Evolutionary conservation across 1,140 invertebrate species (phyloP).

Genomic region (Melanaphis sacchari): DNA sequence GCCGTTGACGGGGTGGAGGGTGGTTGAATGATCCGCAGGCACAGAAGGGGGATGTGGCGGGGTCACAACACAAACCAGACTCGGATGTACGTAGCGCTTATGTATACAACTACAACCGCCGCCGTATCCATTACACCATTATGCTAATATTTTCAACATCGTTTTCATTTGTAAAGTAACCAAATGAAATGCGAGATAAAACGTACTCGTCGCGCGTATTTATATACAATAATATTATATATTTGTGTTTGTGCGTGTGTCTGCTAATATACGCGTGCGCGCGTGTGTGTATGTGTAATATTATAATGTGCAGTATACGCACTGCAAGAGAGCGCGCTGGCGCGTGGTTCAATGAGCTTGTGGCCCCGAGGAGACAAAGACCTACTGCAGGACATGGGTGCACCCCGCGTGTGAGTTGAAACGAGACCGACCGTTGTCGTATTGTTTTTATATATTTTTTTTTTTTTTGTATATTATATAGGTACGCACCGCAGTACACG

Average conservation of each 20-base stretch:
- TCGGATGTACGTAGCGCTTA: not conserved
- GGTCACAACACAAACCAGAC: slow-evolving; percentile 28
- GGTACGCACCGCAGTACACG: not conserved
- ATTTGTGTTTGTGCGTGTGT: not conserved
- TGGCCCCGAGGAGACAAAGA: slow-evolving; percentile 47
- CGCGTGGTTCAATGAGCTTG: slow-evolving; percentile 48
- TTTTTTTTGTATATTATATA: not conserved
- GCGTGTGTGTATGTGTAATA: not conserved
- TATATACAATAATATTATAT: slow-evolving; percentile 23
- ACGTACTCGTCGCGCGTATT: slow-evolving; percentile 5
- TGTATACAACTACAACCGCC: not conserved
- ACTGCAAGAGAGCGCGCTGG: not conserved
- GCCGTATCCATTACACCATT: slow-evolving; percentile 55
- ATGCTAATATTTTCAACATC: slow-evolving; percentile 54
- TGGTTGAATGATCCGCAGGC: not conserved
- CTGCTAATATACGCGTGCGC: not conserved
- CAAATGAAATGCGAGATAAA: slow-evolving; percentile 53
- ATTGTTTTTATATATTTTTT: not conserved
- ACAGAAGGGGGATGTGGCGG: not conserved
- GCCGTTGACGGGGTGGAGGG: not conserved
- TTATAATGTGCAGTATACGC: not conserved
- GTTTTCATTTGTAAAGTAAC: slow-evolving; percentile 55
- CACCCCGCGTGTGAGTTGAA: slow-evolving; percentile 34
- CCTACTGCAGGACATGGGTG: slow-evolving; percentile 20
- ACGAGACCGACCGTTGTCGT: slow-evolving; percentile 53